phyloP scores from a whole-genome alignment of 2,113 vertebrate species.

The Agapornis roseicollis region DNA sequence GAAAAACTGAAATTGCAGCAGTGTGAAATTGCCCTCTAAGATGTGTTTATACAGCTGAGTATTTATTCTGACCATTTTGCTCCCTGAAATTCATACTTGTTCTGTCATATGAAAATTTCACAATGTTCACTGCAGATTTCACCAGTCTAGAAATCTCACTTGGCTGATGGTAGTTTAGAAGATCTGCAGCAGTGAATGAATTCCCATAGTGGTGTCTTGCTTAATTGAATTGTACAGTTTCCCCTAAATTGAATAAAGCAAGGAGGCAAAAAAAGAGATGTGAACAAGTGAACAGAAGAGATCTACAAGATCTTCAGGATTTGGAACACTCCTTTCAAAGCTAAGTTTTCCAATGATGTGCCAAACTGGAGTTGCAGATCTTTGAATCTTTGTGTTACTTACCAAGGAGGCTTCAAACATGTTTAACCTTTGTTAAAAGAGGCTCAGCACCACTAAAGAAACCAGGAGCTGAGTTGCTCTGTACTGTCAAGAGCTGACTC shows the following conservation, averaged over 20 bases:
- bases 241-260: background rate
- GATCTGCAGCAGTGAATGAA: background rate
- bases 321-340: background rate
- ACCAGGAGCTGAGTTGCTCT: background rate
- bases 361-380: background rate
- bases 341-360: background rate
- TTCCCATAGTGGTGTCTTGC: background rate
- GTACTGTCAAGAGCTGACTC: background rate
- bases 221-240: background rate
- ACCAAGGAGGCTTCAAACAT: background rate
- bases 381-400: background rate
- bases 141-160: background rate
- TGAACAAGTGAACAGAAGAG: background rate
- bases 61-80: background rate
- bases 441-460: background rate
- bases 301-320: background rate
- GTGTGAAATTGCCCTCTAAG: constrained; percentile 14
- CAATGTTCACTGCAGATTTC: background rate
- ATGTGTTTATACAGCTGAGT: background rate
- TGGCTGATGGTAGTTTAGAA: background rate
- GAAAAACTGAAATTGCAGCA: constrained; percentile 11
- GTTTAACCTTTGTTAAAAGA: background rate
- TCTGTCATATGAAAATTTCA: background rate
- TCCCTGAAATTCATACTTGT: background rate
- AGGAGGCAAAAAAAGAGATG: background rate